These are phyloP conservation scores for Trematocara zebra DNA, from an alignment of 2,113 vertebrate species.

Conservation along the genomic window DNA sequence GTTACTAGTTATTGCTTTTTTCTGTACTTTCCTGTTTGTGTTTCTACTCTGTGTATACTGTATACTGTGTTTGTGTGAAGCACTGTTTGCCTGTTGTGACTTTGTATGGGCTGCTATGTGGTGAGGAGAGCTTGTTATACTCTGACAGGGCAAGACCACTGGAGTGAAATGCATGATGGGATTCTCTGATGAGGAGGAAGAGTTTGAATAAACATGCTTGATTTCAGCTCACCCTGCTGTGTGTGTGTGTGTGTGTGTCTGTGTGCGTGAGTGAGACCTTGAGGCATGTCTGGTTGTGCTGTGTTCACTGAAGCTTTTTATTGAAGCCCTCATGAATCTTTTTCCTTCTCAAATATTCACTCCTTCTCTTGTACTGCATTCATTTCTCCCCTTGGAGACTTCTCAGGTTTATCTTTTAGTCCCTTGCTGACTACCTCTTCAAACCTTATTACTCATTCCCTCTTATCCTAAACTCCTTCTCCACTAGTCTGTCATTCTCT, in stretches of 20 bases:
- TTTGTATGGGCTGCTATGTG: not conserved
- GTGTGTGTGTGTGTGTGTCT: not conserved
- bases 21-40: not conserved
- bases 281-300: conserved; percentile 32
- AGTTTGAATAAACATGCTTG: conserved; percentile 60
- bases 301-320: conserved; percentile 62
- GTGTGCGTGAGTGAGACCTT: not conserved
- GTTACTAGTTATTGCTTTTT: not conserved
- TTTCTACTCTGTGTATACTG: not conserved
- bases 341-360: conserved; percentile 46
- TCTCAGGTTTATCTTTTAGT: conserved; percentile 5
- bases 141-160: conserved; percentile 53
- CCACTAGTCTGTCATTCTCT: not conserved
- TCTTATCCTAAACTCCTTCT: not conserved
- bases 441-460: not conserved
- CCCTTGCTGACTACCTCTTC: conserved; percentile 1
- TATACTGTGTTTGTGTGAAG: not conserved
- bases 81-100: not conserved
- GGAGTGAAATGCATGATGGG: conserved; percentile 64
- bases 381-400: not conserved
- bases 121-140: conserved; percentile 51
- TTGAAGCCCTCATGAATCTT: conserved; percentile 60
- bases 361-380: not conserved
- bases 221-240: conserved; percentile 9
- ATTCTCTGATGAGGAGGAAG: conserved; percentile 56